A percentile compares a stretch with the other conserved stretches of the same genome.
These are phyloP conservation scores for Callorhinus ursinus DNA, from an alignment of 2,113 vertebrate genomes.

Conservation along the genomic window DNA sequence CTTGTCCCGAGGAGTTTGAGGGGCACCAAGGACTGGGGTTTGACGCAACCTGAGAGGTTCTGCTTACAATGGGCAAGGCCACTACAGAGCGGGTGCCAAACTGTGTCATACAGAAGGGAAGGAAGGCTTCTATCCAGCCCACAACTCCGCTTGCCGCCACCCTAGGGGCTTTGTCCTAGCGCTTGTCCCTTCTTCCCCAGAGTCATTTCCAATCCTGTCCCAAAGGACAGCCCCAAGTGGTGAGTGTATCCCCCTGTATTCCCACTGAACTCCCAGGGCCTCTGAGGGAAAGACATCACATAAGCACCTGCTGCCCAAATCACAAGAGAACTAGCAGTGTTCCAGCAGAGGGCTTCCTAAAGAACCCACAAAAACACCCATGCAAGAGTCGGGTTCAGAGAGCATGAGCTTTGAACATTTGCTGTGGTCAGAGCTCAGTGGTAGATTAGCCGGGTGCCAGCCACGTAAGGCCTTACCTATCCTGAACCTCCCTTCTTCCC, in stretches of 20 bases:
- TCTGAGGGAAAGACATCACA: neutral
- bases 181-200: neutral
- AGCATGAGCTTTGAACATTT: neutral
- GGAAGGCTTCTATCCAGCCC: neutral
- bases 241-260: neutral
- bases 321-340: neutral
- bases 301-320: neutral
- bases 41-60: neutral
- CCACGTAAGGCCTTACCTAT: neutral
- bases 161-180: neutral
- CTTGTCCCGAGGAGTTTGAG: neutral
- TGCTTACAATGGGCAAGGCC: neutral
- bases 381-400: neutral
- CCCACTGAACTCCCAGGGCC: neutral
- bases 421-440: neutral
- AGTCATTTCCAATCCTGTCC: neutral
- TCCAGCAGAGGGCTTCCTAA: neutral
- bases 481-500: neutral
- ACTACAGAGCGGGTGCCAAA: neutral
- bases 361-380: neutral
- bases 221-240: neutral
- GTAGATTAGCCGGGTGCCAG: neutral
- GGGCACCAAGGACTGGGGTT: neutral
- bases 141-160: neutral
- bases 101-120: neutral